Evolutionary conservation across 2,888 invertebrate genomes (phyloP).

Genomic region (Thera britannica): DNA sequence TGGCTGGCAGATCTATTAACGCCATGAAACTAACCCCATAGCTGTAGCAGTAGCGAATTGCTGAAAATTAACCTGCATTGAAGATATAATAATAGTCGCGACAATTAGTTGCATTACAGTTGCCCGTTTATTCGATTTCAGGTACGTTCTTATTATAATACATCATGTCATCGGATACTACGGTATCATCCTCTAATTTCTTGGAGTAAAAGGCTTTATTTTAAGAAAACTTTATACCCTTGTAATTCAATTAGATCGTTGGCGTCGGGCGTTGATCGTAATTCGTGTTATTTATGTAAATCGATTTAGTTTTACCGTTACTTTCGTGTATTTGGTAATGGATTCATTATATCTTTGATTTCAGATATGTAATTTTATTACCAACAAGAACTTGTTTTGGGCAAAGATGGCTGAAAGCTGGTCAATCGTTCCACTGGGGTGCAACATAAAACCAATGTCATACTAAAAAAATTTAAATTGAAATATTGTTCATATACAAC

Average conservation of each 20-base stretch:
- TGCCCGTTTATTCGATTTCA: conserved; percentile 18
- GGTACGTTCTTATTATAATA: conserved; percentile 24
- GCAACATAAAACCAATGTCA: no score
- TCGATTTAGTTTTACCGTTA: conserved; percentile 44
- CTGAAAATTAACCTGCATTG: neutral
- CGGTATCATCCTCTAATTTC: conserved; percentile 28
- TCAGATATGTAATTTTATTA: neutral
- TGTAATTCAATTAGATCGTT: conserved; percentile 40
- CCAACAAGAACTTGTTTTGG: neutral
- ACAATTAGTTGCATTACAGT: conserved; percentile 6
- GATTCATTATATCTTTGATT: conserved; percentile 5
- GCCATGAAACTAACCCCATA: no score
- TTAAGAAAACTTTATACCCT: conserved; percentile 49
- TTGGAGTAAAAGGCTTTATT: conserved; percentile 43
- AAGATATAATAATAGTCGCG: neutral
- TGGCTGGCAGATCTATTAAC: no score
- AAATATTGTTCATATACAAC: no score
- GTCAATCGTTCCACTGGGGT: no score
- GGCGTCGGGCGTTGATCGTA: conserved; percentile 31
- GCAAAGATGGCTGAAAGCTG: neutral
- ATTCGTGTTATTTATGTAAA: conserved; percentile 43
- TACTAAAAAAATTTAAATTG: no score
- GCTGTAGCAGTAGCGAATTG: no score
- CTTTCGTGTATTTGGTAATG: conserved; percentile 19
- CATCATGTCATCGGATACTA: conserved; percentile 37